phyloP scores from a whole-genome alignment of 2,113 vertebrate genomes.

The Chaenocephalus aceratus region DNA sequence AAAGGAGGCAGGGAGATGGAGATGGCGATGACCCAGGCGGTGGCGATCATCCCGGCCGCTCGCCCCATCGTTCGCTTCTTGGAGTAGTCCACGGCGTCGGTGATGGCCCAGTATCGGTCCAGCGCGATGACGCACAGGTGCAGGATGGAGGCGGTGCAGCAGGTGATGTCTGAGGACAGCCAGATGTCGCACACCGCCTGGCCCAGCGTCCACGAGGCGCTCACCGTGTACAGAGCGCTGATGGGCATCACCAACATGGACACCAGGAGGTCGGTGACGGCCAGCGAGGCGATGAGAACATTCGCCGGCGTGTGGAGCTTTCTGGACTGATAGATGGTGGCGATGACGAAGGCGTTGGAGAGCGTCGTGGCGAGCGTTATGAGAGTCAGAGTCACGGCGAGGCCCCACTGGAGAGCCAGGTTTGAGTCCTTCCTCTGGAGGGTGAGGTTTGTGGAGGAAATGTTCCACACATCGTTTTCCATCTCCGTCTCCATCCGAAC shows the following conservation, averaged over 20 bases:
- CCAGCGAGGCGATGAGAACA: slow-evolving; percentile 96
- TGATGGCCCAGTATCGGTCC: slow-evolving; percentile 99
- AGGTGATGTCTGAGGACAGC: slow-evolving; percentile 98
- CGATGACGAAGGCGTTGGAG: slow-evolving; percentile 96
- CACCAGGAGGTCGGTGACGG: slow-evolving; percentile 95
- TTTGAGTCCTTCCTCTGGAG: no score
- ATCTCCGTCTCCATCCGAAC: no score
- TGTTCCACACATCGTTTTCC: no score
- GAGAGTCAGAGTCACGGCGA: slow-evolving; percentile 86
- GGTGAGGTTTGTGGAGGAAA: no score
- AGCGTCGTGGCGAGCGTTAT: slow-evolving; percentile 94
- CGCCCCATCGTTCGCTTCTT: slow-evolving; percentile 93
- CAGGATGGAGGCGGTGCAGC: slow-evolving; percentile 98
- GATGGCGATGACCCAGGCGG: slow-evolving; percentile 97
- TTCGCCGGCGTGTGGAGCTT: slow-evolving; percentile 98
- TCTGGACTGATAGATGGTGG: slow-evolving; percentile 93
- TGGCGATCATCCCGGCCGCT: slow-evolving; percentile 92
- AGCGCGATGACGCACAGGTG: slow-evolving; percentile 97
- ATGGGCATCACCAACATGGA: slow-evolving; percentile 98
- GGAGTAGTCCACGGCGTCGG: slow-evolving; percentile 96
- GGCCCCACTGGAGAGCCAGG: slow-evolving; percentile 29
- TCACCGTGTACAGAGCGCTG: slow-evolving; percentile 95
- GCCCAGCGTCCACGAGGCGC: slow-evolving; percentile 93
- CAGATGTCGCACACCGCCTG: slow-evolving; percentile 95
- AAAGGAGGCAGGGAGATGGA: slow-evolving; percentile 96